Base-by-base conservation (phyloP, 2,113 vertebrate species). In the Forbesichthys agassizii region DNA sequence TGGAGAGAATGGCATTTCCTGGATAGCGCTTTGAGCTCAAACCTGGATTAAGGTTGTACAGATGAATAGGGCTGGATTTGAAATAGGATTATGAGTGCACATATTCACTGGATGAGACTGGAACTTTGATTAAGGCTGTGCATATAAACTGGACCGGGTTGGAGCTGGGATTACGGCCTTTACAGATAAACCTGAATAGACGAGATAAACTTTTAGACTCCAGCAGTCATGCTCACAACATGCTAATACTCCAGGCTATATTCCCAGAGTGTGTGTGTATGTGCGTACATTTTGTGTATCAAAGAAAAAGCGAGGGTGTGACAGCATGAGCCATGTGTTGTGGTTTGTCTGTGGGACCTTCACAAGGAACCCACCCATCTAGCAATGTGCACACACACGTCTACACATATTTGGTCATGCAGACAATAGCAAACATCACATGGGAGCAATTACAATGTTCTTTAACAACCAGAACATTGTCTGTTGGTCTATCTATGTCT, bases 341-440 rank as follows among this genome's bases (percentile, higher is more conserved):
- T 76, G 78, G 78, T 84, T 79, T 66, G 55, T 16, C 16, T 61
- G 65, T 64, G 42, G 70, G 57, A 69, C 77, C 70, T 68, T 12
- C 63, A 75, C 67, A 80, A 78, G 20, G 18, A 33, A 58, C 33
- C 11, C 20, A 58, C 12, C 18, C 56, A 58, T 27, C 49, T 52
- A 52, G 3, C 13, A 8, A 52, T 48, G 14, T 7, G n/a, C 59
- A 16, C 13, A 48, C 42, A 47, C 36, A 61, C 60, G 48, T 33
- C 33, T 33, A 59, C 57, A 60, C 58, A 60, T 33, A 60, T 33
- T 42, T 12, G 46, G n/a, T 18, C 14, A 56, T 10, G 61, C 48
- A 74, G 18, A 42, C 60, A 81, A 67, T 72, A 55, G 65, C 77
- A 85, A 85, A 79, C 79, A 82, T 58, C 65, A 57, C 59, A 72